Conservation (phyloP, 2,797 vertebrate genomes). For the Poecile montanus region DNA sequence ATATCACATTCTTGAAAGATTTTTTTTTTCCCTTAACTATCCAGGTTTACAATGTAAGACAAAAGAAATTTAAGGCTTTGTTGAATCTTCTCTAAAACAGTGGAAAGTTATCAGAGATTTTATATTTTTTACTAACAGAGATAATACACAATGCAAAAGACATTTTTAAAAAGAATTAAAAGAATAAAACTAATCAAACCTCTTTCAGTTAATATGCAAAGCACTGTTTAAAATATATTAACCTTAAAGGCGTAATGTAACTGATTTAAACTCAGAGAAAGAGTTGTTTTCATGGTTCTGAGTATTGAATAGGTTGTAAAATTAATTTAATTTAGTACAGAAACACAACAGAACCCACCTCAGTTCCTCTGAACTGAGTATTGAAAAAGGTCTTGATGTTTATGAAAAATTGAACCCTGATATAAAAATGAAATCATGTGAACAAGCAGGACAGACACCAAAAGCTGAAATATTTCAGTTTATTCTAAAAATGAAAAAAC, state of each 20-base stretch:
- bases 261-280: neutral
- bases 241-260: neutral
- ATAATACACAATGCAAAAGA: neutral
- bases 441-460: neutral
- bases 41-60: neutral
- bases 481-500: neutral
- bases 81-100: constrained; percentile 1
- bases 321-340: neutral
- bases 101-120: neutral
- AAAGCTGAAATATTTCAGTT: neutral
- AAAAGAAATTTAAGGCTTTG: constrained; percentile 27
- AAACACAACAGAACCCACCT: neutral
- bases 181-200: constrained; percentile 8
- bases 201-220: constrained; percentile 4
- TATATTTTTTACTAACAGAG: neutral
- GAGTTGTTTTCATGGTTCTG: neutral
- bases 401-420: neutral
- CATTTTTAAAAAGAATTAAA: neutral
- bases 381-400: neutral
- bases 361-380: neutral
- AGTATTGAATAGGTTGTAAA: neutral
- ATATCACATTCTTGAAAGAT: neutral
- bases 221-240: neutral
- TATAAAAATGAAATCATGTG: neutral
- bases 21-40: neutral